Conservation (phyloP, 1,140 invertebrate species). For the Platyscapa corneri region DNA sequence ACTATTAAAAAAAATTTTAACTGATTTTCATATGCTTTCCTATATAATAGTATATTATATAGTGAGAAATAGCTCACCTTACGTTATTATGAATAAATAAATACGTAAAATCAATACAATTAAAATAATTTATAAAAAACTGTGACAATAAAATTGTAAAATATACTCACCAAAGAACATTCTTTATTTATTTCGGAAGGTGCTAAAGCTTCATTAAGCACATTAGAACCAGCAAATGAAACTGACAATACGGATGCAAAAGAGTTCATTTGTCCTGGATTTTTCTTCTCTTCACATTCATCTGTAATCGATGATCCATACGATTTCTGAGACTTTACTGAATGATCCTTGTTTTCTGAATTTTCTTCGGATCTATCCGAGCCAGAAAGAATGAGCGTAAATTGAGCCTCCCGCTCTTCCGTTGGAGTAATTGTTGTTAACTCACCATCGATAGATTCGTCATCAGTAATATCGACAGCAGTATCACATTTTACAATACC, state of each 20-base stretch:
- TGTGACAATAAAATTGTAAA: background rate
- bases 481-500: slow-evolving; percentile 18
- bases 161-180: background rate
- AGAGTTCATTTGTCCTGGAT: background rate
- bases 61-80: no score
- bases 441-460: slow-evolving; percentile 60
- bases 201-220: background rate
- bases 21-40: no score
- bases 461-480: slow-evolving; percentile 65
- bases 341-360: background rate
- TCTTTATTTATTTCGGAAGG: background rate
- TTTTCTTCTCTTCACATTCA: background rate
- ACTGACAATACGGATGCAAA: slow-evolving; percentile 8
- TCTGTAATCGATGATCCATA: background rate
- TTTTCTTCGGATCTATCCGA: slow-evolving; percentile 21
- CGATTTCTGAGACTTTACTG: background rate
- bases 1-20: no score
- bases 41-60: no score
- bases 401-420: slow-evolving; percentile 46
- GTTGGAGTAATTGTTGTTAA: background rate
- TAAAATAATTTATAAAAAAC: background rate
- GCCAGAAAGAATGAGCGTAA: slow-evolving; percentile 59
- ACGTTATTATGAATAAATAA: no score
- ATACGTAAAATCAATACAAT: background rate
- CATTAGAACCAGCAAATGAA: background rate